Evolutionary conservation across 1,140 invertebrate species (phyloP).

Genomic region (Dryas iulia): DNA sequence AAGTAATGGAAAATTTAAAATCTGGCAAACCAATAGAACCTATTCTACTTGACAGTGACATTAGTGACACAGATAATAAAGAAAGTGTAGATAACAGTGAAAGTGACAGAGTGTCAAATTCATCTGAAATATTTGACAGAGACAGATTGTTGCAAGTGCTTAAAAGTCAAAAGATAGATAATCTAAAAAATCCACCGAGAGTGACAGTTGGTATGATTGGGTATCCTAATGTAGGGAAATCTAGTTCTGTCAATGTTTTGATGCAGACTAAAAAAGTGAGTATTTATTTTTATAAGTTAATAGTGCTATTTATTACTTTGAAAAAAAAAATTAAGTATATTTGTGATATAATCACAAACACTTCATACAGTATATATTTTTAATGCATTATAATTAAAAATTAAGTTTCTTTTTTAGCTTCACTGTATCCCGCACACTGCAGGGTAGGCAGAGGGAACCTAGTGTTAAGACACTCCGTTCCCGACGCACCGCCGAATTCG

Average conservation of each 20-base stretch:
- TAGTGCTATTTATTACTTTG: too few relatives aligned
- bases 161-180: constrained; percentile 83
- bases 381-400: too few relatives aligned
- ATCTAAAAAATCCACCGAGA: constrained; percentile 81
- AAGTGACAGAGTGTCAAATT: constrained; percentile 46
- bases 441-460: too few relatives aligned
- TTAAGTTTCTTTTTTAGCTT: too few relatives aligned
- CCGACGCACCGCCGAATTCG: too few relatives aligned
- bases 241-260: constrained; percentile 98
- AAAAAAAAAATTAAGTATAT: too few relatives aligned
- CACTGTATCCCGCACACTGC: too few relatives aligned
- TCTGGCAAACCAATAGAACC: constrained; percentile 58
- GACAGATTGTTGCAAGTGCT: constrained; percentile 86
- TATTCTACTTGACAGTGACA: constrained; percentile 22
- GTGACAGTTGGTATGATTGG: constrained; percentile 96
- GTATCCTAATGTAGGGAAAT: constrained; percentile 99
- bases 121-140: constrained; percentile 80
- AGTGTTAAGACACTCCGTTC: too few relatives aligned
- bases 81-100: constrained; percentile 17
- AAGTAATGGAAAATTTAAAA: constrained; percentile 65
- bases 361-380: too few relatives aligned
- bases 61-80: constrained; percentile 17
- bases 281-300: not conserved
- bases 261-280: constrained; percentile 92
- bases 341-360: too few relatives aligned